phyloP scores from a whole-genome alignment of 2,113 vertebrate genomes.

The Proterorhinus semilunaris region DNA sequence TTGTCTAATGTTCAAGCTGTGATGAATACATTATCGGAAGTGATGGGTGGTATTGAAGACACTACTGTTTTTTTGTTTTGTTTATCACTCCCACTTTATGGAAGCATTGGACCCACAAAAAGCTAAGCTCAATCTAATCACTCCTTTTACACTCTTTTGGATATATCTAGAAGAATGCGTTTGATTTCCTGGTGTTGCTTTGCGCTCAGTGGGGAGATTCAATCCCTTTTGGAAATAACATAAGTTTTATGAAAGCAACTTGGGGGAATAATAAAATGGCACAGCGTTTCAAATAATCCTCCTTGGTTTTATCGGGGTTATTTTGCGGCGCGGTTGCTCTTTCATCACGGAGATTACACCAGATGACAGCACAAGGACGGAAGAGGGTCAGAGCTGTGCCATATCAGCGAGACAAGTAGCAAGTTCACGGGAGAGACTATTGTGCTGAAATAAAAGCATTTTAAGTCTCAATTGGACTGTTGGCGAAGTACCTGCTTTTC shows the following conservation, averaged over 20 bases:
- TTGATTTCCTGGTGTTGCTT: not conserved
- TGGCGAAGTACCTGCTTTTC: no score
- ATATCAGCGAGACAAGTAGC: not conserved
- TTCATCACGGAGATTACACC: not conserved
- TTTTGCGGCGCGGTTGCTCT: not conserved
- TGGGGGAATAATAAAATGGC: conserved; percentile 8
- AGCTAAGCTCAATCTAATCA: not conserved
- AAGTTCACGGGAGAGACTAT: not conserved
- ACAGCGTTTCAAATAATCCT: conserved; percentile 2
- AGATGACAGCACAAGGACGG: not conserved
- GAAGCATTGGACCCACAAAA: not conserved
- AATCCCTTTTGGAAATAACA: not conserved
- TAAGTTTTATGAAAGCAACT: conserved; percentile 3
- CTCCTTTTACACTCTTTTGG: not conserved
- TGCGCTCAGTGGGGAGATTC: not conserved
- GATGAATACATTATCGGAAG: conserved; percentile 17
- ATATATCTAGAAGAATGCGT: not conserved
- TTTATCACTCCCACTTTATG: not conserved
- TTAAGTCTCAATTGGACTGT: no score
- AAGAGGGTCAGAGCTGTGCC: not conserved
- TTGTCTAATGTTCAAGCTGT: conserved; percentile 6
- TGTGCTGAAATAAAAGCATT: not conserved
- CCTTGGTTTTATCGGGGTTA: not conserved
- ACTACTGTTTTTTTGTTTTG: not conserved
- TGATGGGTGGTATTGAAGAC: conserved; percentile 4